These are phyloP conservation scores for Porites rus DNA, from an alignment of 92 coral and sea anemone genomes.

Conservation along the genomic window DNA sequence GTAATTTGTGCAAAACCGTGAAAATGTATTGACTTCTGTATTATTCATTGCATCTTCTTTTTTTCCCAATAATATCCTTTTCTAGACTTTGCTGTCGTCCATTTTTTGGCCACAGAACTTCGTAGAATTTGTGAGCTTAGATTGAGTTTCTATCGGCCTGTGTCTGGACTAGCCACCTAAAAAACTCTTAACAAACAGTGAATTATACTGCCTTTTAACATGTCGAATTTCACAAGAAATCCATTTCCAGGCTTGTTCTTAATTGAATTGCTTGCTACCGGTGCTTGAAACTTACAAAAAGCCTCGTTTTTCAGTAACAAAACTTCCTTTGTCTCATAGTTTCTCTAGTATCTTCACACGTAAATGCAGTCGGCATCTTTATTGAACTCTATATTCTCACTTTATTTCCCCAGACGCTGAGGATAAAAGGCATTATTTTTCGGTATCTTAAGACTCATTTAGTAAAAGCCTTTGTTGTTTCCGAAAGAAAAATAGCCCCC, in stretches of 20 bases:
- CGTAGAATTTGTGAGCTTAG: too few relatives aligned
- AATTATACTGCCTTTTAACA: background rate
- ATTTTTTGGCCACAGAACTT: too few relatives aligned
- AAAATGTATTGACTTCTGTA: background rate
- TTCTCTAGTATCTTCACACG: constrained; percentile 15
- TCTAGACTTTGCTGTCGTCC: too few relatives aligned
- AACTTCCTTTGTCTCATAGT: background rate
- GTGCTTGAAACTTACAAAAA: constrained; percentile 26
- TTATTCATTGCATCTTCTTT: background rate
- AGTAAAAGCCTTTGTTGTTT: constrained; percentile 46
- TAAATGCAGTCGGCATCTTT: constrained; percentile 28
- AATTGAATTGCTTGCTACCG: constrained; percentile 1
- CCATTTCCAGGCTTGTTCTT: background rate
- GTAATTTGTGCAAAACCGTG: background rate
- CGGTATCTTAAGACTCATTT: constrained; percentile 30
- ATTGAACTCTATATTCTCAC: background rate
- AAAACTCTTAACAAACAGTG: background rate
- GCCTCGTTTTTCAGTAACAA: constrained; percentile 3
- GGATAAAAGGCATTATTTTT: constrained; percentile 23
- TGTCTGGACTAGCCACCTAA: too few relatives aligned
- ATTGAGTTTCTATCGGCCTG: too few relatives aligned
- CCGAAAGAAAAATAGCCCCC: constrained; percentile 30
- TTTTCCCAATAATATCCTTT: background rate
- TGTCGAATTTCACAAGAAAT: background rate
- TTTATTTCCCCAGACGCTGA: constrained; percentile 22